Conservation (phyloP, 1,140 invertebrate species). For the Drosophila prosaltans region DNA sequence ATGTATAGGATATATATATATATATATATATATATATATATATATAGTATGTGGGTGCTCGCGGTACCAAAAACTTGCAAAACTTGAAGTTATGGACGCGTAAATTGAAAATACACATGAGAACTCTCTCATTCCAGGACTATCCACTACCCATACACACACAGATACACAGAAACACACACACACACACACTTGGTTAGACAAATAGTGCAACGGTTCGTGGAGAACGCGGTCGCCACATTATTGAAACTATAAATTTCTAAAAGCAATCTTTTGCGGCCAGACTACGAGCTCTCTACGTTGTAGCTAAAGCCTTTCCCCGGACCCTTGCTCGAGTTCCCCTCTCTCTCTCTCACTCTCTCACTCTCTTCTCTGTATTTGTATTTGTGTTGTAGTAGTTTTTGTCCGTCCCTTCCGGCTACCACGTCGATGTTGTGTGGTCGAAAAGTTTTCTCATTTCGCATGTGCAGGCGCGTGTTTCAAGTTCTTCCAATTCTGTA, state of each 20-base stretch:
- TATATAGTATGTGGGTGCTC: neutral
- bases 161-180: slow-evolving; percentile 16
- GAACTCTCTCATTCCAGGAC: slow-evolving; percentile 32
- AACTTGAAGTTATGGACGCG: slow-evolving; percentile 81
- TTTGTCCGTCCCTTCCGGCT: slow-evolving; percentile 13
- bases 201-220: slow-evolving; percentile 57
- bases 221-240: slow-evolving; percentile 60
- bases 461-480: slow-evolving; percentile 59
- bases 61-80: slow-evolving; percentile 67
- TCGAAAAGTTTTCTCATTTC: slow-evolving; percentile 80
- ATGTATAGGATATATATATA: neutral
- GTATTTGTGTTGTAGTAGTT: slow-evolving; percentile 58
- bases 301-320: neutral
- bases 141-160: slow-evolving; percentile 11
- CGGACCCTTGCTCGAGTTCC: neutral
- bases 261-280: slow-evolving; percentile 78
- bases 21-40: slow-evolving; percentile 4
- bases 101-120: slow-evolving; percentile 81
- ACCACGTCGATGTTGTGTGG: slow-evolving; percentile 71
- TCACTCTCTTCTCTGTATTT: slow-evolving; percentile 34
- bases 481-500: slow-evolving; percentile 8
- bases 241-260: slow-evolving; percentile 82
- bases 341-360: neutral
- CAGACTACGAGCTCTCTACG: slow-evolving; percentile 48
- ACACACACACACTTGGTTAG: slow-evolving; percentile 23